Evolutionary conservation across 2,888 invertebrate genomes (phyloP).

Genomic region (Seira sanloemensis): DNA sequence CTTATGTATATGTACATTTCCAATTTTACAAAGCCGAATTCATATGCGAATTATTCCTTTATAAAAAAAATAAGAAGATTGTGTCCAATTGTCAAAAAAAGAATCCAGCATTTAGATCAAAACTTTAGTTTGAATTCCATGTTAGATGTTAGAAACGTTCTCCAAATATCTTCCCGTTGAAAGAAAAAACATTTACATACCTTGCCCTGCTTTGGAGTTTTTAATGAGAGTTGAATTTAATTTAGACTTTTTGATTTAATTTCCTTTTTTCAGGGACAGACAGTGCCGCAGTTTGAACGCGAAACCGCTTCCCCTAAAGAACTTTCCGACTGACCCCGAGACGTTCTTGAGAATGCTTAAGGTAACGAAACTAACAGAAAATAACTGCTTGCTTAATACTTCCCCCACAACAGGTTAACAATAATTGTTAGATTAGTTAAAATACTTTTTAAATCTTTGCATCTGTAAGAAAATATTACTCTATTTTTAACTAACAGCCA

Average conservation of each 20-base stretch:
- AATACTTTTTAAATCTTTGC: background rate
- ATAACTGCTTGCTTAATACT: background rate
- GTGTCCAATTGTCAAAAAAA: no score
- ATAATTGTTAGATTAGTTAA: background rate
- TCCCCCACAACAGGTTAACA: background rate
- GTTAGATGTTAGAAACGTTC: background rate
- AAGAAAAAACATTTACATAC: background rate
- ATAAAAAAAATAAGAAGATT: no score
- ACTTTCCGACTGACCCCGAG: background rate
- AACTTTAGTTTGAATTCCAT: background rate
- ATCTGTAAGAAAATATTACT: no score
- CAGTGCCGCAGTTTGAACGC: constrained; percentile 26
- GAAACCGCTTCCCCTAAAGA: background rate
- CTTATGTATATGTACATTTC: no score
- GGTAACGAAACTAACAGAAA: background rate
- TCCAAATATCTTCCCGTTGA: background rate
- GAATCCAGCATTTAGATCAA: no score
- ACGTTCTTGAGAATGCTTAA: background rate
- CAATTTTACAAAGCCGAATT: no score
- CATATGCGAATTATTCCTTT: no score
- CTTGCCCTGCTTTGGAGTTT: no score
- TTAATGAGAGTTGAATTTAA: no score
- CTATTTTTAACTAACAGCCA: background rate
- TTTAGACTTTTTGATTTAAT: no score
- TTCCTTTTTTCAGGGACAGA: constrained; percentile 16